phyloP scores from a whole-genome alignment of 2,113 vertebrate species.

The Perca schrenkii region DNA sequence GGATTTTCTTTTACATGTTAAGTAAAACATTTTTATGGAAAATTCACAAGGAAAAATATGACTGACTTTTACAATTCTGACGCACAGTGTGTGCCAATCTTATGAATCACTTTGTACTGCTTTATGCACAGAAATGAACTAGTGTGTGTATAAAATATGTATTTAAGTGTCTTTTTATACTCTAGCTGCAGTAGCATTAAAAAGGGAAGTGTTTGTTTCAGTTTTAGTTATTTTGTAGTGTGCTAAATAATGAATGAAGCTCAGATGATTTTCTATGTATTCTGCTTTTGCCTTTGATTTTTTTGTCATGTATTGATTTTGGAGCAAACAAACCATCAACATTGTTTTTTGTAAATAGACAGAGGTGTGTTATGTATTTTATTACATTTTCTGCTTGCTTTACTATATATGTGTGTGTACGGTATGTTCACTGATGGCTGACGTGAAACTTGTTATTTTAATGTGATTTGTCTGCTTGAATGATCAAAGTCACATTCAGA shows the following conservation, averaged over 20 bases:
- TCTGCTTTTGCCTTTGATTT: constrained; percentile 33
- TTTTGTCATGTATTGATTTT: constrained; percentile 30
- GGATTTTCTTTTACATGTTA: constrained; percentile 22
- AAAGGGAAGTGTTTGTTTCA: constrained; percentile 71
- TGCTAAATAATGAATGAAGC: constrained; percentile 46
- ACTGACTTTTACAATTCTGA: constrained; percentile 36
- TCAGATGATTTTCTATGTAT: constrained; percentile 52
- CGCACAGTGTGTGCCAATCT: constrained; percentile 42
- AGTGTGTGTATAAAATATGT: constrained; percentile 72
- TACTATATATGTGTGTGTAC: constrained; percentile 36
- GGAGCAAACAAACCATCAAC: constrained; percentile 21
- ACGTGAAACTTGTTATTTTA: constrained; percentile 2
- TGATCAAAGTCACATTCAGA: constrained; percentile 3
- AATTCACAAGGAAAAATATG: constrained; percentile 36
- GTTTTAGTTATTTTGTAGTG: constrained; percentile 51
- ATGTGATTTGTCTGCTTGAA: background rate
- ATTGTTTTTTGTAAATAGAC: constrained; percentile 73
- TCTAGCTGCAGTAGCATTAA: constrained; percentile 61
- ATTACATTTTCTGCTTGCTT: constrained; percentile 40
- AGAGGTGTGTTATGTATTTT: constrained; percentile 40
- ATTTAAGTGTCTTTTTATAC: constrained; percentile 73
- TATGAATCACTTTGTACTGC: constrained; percentile 65
- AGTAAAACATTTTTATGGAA: constrained; percentile 13
- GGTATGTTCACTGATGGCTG: constrained; percentile 2
- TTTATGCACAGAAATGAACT: constrained; percentile 74